A percentile compares a stretch with the other conserved stretches of the same genome.
phyloP scores from a whole-genome alignment of 2,888 invertebrate genomes.

The Synergus umbraculus region DNA sequence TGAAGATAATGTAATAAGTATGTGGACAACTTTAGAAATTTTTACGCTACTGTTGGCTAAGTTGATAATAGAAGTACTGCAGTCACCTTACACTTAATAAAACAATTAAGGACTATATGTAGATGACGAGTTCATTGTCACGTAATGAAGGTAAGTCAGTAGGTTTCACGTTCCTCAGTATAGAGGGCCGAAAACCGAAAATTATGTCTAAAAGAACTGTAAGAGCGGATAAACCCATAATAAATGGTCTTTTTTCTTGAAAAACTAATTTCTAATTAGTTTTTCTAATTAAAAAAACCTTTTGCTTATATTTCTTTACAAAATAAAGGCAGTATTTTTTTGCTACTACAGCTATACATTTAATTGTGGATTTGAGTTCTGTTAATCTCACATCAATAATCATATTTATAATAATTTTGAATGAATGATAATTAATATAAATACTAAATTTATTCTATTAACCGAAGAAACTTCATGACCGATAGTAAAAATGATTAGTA shows the following conservation, averaged over 20 bases:
- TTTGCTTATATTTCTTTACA: no score
- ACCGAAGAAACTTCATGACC: not conserved
- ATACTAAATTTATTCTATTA: not conserved
- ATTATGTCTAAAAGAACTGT: not conserved
- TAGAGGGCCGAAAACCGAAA: not conserved
- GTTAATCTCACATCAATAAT: no score
- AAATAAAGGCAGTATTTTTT: no score
- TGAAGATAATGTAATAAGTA: not conserved
- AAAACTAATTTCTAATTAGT: not conserved
- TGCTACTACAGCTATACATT: not conserved
- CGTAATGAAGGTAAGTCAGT: not conserved
- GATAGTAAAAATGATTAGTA: constrained; percentile 14
- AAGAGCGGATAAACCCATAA: not conserved
- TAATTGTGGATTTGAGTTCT: not conserved
- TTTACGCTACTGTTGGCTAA: not conserved
- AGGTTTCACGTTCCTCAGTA: not conserved
- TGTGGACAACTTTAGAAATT: not conserved
- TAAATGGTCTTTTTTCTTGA: not conserved
- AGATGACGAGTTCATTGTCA: not conserved
- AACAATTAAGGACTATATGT: not conserved
- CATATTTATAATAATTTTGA: not conserved
- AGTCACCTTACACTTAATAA: not conserved
- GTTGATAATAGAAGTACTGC: not conserved
- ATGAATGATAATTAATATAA: not conserved
- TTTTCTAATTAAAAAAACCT: no score